phyloP scores from a whole-genome alignment of 1,140 invertebrate genomes.

The Eumeta japonica region DNA sequence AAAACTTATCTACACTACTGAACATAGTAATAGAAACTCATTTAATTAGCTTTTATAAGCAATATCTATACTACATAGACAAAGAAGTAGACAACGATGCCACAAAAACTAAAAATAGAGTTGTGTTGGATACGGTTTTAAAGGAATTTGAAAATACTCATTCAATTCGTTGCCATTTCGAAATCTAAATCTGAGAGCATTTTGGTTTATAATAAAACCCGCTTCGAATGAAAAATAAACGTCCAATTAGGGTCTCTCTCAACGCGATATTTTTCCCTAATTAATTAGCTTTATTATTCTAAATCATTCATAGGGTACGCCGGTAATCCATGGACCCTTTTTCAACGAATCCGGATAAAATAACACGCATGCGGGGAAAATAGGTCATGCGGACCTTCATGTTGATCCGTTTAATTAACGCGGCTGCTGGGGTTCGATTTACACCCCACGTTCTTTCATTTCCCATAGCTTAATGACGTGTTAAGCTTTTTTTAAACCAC shows the following conservation, averaged over 20 bases:
- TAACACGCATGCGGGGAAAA: slow-evolving; percentile 17
- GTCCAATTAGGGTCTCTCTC: slow-evolving; percentile 16
- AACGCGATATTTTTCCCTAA: slow-evolving; percentile 28
- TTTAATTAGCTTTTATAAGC: too few species aligned
- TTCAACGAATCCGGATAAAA: slow-evolving; percentile 15
- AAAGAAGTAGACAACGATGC: neutral
- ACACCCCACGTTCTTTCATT: slow-evolving; percentile 13
- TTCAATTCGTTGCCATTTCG: slow-evolving; percentile 3
- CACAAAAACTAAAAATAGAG: neutral
- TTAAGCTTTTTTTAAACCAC: too few species aligned
- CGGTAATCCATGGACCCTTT: slow-evolving; percentile 11
- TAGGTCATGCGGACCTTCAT: slow-evolving; percentile 25
- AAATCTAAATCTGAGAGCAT: neutral
- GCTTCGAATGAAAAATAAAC: slow-evolving; percentile 11
- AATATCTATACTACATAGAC: slow-evolving; percentile 1
- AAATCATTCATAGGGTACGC: slow-evolving; percentile 22
- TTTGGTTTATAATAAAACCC: slow-evolving; percentile 4
- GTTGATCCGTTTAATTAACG: slow-evolving; percentile 35
- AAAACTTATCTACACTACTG: too few species aligned
- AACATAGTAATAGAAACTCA: too few species aligned
- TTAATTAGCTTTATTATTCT: slow-evolving; percentile 30
- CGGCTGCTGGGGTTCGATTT: slow-evolving; percentile 29
- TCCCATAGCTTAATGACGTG: slow-evolving; percentile 30
- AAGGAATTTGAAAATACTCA: neutral
- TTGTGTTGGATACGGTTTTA: neutral